Conservation (phyloP, 1,140 invertebrate species). For the Drosophila trapezifrons region DNA sequence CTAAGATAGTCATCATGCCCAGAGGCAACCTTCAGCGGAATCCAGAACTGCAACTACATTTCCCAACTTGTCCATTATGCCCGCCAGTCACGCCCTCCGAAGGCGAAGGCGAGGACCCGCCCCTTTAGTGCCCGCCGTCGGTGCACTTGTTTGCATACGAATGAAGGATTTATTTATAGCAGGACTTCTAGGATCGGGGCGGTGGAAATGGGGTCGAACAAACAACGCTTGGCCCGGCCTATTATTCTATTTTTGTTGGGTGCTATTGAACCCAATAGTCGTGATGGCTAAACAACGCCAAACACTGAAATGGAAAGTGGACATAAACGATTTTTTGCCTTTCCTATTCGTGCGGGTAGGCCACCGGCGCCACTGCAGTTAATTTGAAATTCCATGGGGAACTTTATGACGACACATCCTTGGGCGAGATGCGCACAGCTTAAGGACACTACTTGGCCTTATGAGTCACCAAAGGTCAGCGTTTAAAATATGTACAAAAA, state of each 20-base stretch:
- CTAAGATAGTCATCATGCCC: conserved; percentile 38
- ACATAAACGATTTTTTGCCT: neutral
- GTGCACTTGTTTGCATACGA: conserved; percentile 77
- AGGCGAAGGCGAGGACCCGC: conserved; percentile 25
- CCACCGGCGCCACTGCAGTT: conserved; percentile 40
- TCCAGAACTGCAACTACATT: conserved; percentile 45
- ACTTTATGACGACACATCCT: conserved; percentile 54
- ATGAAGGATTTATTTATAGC: conserved; percentile 70
- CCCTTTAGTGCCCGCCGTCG: conserved; percentile 15
- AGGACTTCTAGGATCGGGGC: neutral
- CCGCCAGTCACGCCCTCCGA: conserved; percentile 42
- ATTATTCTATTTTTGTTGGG: conserved; percentile 73
- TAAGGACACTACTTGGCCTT: conserved; percentile 49
- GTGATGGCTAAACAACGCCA: conserved; percentile 27
- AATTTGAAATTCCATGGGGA: conserved; percentile 62
- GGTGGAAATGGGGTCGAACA: conserved; percentile 15
- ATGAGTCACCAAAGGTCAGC: conserved; percentile 57
- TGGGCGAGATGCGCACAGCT: conserved; percentile 34
- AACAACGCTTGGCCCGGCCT: conserved; percentile 51
- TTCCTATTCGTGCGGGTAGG: too few species aligned
- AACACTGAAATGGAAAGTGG: conserved; percentile 57
- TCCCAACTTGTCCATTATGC: conserved; percentile 62
- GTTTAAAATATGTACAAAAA: conserved; percentile 34
- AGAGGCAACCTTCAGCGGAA: conserved; percentile 36
- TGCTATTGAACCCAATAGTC: conserved; percentile 76